Conservation (phyloP, 1,140 invertebrate species). For the Penaeus japonicus region DNA sequence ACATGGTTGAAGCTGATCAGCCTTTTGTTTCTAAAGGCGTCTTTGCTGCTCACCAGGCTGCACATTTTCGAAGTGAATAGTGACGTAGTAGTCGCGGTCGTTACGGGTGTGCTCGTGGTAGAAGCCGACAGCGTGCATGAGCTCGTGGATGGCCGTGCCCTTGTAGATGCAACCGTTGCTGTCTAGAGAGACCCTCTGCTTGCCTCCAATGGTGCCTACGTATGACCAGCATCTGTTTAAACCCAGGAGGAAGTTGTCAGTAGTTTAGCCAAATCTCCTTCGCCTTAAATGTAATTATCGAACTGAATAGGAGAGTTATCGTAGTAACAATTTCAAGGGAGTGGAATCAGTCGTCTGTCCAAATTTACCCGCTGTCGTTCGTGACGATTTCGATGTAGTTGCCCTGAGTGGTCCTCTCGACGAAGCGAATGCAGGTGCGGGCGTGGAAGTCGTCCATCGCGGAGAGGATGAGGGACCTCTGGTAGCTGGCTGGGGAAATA, state of each 20-base stretch:
- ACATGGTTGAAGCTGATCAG: no score
- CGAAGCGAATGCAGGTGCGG: conserved; percentile 22
- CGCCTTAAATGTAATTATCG: no score
- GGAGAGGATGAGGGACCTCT: background rate
- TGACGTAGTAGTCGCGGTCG: conserved; percentile 21
- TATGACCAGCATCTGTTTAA: background rate
- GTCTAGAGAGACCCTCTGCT: background rate
- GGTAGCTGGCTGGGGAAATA: background rate
- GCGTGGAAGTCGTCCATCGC: conserved; percentile 14
- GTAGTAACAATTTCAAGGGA: no score
- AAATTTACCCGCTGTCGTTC: background rate
- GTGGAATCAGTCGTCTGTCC: no score
- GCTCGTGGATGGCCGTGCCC: conserved; percentile 11
- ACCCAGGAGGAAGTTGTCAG: background rate
- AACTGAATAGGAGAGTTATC: no score
- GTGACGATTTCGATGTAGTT: conserved; percentile 34
- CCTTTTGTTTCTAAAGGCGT: no score
- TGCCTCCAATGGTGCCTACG: background rate
- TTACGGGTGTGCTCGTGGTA: conserved; percentile 29
- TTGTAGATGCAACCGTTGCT: background rate
- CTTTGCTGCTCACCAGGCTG: background rate
- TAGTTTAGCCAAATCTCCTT: no score
- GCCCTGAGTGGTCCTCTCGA: background rate
- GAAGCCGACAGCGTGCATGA: conserved; percentile 32
- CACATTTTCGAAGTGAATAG: conserved; percentile 5